A percentile compares a stretch with the other conserved stretches of the same genome.
Evolutionary conservation across 2,797 vertebrate species (phyloP).

Genomic region (Melanogrammus aeglefinus): DNA sequence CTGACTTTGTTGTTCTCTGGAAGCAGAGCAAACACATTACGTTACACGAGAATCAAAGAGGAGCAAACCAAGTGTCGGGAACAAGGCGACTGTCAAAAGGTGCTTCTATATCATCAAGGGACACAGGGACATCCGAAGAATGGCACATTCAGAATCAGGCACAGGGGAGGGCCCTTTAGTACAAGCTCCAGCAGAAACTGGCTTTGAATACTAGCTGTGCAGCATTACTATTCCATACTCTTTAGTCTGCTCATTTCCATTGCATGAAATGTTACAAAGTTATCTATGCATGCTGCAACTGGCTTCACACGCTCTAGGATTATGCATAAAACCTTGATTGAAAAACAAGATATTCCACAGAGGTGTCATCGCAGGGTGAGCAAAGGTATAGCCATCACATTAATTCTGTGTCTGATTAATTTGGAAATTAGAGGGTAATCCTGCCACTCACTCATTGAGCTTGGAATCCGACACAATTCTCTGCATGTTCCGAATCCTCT

Average conservation of each 20-base stretch:
- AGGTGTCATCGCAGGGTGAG: no score
- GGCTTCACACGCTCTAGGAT: no score
- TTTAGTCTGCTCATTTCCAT: neutral
- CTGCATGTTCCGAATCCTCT: conserved; percentile 86
- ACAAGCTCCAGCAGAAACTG: neutral
- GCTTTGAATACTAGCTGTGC: neutral
- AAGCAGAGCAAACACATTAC: conserved; percentile 4
- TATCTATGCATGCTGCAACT: neutral
- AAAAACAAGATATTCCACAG: neutral
- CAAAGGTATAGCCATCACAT: neutral
- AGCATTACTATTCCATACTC: neutral
- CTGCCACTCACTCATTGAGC: conserved; percentile 83
- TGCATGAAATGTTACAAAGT: neutral
- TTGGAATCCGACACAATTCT: conserved; percentile 83
- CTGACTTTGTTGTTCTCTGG: conserved; percentile 84
- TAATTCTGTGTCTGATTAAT: neutral
- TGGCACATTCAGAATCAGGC: neutral
- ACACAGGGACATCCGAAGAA: neutral
- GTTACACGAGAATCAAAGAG: neutral
- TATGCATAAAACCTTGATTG: neutral
- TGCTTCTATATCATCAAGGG: neutral
- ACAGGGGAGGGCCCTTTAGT: neutral
- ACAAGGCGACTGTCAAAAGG: neutral
- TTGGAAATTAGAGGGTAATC: neutral
- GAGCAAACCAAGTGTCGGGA: neutral